Evolutionary conservation across 2,797 vertebrate genomes (phyloP), one percentile per base, ranked within the genome.

Genomic region (Euphonia xanthogaster): DNA sequence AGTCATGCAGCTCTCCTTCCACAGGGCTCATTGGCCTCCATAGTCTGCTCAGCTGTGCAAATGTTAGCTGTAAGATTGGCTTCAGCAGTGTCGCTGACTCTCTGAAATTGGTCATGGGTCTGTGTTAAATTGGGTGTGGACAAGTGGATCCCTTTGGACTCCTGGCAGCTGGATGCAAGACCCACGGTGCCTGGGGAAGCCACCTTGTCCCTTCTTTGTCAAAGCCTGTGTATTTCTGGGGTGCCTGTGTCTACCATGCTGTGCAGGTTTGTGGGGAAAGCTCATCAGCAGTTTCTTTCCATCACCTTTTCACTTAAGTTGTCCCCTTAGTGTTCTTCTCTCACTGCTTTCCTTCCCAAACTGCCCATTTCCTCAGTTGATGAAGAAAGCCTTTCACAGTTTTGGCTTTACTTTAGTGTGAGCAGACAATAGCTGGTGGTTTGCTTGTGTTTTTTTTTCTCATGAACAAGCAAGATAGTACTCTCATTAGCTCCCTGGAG

Each of bases 21-120:
- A 33, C 9, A 14, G 28, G 22, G 19, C 16, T 47, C 4, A 0
- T 5, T 53, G 40, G n/a, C 28, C 60, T 72, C 51, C 8, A 1
- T 18, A 45, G 18, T 27, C 47, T 54, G n/a, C 48, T 87, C 35
- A 54, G 42, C 24, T 84, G 8, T 39, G 39, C 58, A 67, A 21
- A 13, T 35, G 12, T 51, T 53, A 40, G 8, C 37, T 2, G 0
- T 37, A 31, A 83, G 45, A 24, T 22, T 0, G 0, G 24, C 51
- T 81, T 90, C 21, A 78, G 53, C 35, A 33, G 25, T 8, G 18
- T 68, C 17, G 39, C 37, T 7, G 19, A 22, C 19, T n/a, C 22
- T 73, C 24, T 85, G 30, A 37, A 1, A n/a, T 22, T 3, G 1
- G 19, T 72, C 51, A 1, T 0, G 0, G 28, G 10, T 45, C 57